Evolutionary conservation across 2,888 invertebrate species (phyloP), one percentile per base, ranked within the genome.

Genomic region (Aricia artaxerxes): DNA sequence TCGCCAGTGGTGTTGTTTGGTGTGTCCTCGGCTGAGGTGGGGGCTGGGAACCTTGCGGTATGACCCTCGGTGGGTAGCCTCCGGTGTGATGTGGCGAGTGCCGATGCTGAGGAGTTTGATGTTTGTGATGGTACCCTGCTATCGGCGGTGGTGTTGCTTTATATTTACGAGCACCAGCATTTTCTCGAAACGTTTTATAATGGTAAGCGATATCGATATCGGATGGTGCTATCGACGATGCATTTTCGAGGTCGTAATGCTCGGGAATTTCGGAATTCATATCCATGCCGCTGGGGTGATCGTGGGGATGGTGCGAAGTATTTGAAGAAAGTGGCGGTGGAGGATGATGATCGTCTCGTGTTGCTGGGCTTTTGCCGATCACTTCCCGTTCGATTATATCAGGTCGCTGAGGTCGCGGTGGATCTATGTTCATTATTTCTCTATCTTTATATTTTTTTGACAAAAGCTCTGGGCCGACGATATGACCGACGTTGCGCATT

Each of bases 171-270:
- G 97, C 96, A 1, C 98, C 98, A 2, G 96, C 96, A 76, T 96
- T 97, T 92, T 98, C 98, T 44, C 99, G 95, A 89, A 98, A 99
- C 13, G 97, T 98, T 94, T 99, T 98, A 88, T 99, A 99, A 89
- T 99, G 99, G 86, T 98, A 98, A 13, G 98, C 98, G 82, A 99
- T 98, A 88, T 99, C 99, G 83, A 99, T 99, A 88, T 99, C 99
- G 2, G 99, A 99, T 0, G 99, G 99, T 0, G 99, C 99, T 84
- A 99, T 99, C 0, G 98, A 99, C 89, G 98, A 99, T 1, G 99
- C 99, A 91, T 99, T 99, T 93, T 99, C 99, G 81, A 99, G 94
- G 89, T 99, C 99, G 88, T 99, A 99, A 88, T 98, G 98, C 88
- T 99, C 98, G 0, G 98, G 98, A 81, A 97, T 95, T 87, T 97